Base-by-base conservation (phyloP, 2,888 invertebrate genomes). In the Malachius bipustulatus region DNA sequence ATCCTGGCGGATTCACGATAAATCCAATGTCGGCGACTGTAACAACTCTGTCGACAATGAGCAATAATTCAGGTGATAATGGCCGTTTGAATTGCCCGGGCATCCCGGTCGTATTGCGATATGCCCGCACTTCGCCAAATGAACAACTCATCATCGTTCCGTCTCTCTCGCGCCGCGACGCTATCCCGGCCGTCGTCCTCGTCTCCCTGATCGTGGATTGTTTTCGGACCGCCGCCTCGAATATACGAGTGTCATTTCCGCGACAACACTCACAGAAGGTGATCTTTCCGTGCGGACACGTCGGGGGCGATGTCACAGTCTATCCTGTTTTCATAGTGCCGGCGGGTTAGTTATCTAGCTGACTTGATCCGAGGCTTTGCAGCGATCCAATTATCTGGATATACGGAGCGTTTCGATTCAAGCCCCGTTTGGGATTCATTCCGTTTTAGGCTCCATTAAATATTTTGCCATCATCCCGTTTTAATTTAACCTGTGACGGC, bases 1-100 rank as follows among this genome's bases (percentile, higher is more conserved):
- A 58, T 57, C 57, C 54, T 54, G 51, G 51, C 52, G 52, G 56
- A 59, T 59, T 52, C 52, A 57, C 55, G 55, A 51, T 49, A 52
- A 54, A 54, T 50, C 52, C 52, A 48, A 32, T 37, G 37, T 37
- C 24, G 24, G 32, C 24, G 16, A 11, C 43, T 57, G 52, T 54
- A 60, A 57, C 59, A 58, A 59, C 59, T 59, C 59, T 62, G 61
- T 62, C 62, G 60, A 50, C 62, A 56, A 59, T 51, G 47, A 37
- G 47, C 49, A 56, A 56, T 63, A 63, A 61, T 51, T 63, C 62
- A 62, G 60, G 61, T 62, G 62, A 56, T 62, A 62, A 63, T 61
- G 58, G 58, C 55, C 58, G 51, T 56, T 56, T 52, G 57, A 58
- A 60, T 59, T 57, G 57, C 56, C 57, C 49, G 51, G 50, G 36